These are phyloP conservation scores for Eubucco bourcierii DNA, from an alignment of 2,113 vertebrate species.

Conservation along the genomic window DNA sequence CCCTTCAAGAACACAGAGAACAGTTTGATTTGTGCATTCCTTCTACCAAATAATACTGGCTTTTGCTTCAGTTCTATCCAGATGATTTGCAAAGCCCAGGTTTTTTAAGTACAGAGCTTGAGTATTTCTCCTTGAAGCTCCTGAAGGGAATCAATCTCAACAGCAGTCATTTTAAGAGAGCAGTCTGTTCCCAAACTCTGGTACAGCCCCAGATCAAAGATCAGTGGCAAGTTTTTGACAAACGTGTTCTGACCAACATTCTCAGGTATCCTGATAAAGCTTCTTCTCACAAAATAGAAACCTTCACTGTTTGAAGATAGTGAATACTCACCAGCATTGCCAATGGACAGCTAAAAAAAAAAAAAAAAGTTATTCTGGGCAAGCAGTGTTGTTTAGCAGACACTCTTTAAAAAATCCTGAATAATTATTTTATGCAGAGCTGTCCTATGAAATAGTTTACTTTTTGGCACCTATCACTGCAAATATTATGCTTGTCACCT, in stretches of 20 bases:
- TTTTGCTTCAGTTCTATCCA: neutral
- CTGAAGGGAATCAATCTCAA: neutral
- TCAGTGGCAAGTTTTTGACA: neutral
- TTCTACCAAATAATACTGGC: neutral
- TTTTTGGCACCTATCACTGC: neutral
- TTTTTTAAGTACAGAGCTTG: neutral
- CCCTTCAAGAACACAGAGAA: neutral
- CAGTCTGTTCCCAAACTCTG: neutral
- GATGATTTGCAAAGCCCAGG: neutral
- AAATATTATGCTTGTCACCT: neutral
- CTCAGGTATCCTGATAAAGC: neutral
- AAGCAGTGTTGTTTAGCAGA: neutral
- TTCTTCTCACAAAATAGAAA: neutral
- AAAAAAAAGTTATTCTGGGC: neutral
- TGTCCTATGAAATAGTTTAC: neutral
- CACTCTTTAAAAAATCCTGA: neutral
- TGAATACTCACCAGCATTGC: neutral
- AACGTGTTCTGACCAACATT: neutral
- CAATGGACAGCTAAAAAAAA: neutral
- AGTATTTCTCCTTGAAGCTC: neutral
- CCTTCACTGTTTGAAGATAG: neutral
- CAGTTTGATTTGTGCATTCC: neutral
- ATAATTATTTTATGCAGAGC: neutral
- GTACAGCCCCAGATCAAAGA: neutral
- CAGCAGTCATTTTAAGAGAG: neutral